These are phyloP conservation scores for Apostichopus leukothele DNA, from an alignment of 53 echinoderm and acorn worm genomes.

Conservation along the genomic window DNA sequence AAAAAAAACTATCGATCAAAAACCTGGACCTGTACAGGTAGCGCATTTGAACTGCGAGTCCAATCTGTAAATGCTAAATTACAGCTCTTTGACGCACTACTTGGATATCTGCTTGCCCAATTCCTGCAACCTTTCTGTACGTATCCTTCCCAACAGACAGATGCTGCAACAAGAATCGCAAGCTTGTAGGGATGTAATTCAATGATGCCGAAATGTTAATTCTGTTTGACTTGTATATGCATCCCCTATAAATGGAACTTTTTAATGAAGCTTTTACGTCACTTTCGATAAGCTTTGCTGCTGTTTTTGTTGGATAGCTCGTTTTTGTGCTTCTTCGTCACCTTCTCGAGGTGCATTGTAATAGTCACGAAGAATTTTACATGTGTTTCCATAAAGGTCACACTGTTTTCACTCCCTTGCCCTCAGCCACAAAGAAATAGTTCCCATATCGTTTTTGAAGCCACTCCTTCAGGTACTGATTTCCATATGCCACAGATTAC, in stretches of 20 bases:
- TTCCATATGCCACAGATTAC: constrained; percentile 28
- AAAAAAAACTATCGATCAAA: no score
- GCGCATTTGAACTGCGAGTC: neutral
- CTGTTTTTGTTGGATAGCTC: constrained; percentile 45
- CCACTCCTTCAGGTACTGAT: constrained; percentile 41
- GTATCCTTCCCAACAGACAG: constrained; percentile 46
- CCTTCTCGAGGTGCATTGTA: constrained; percentile 17
- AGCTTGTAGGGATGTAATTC: constrained; percentile 12
- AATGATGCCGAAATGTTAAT: constrained; percentile 34
- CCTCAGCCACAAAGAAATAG: constrained; percentile 5
- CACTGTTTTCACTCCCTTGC: constrained; percentile 48
- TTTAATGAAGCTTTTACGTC: constrained; percentile 45
- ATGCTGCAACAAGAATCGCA: constrained; percentile 28
- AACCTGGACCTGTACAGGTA: no score
- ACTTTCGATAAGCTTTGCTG: constrained; percentile 54
- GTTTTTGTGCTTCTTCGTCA: constrained; percentile 43
- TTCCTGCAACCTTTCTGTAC: constrained; percentile 51
- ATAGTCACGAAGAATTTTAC: constrained; percentile 44
- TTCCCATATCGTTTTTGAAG: constrained; percentile 38
- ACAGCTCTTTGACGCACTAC: constrained; percentile 47
- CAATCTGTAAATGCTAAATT: constrained; percentile 36
- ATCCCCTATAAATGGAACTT: constrained; percentile 30
- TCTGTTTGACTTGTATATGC: constrained; percentile 23
- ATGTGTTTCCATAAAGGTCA: constrained; percentile 53
- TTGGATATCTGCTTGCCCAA: constrained; percentile 54